A percentile compares a stretch with the other conserved stretches of the same genome.
Conservation (phyloP, 2,113 vertebrate species). For the Todiramphus saurophagus region DNA sequence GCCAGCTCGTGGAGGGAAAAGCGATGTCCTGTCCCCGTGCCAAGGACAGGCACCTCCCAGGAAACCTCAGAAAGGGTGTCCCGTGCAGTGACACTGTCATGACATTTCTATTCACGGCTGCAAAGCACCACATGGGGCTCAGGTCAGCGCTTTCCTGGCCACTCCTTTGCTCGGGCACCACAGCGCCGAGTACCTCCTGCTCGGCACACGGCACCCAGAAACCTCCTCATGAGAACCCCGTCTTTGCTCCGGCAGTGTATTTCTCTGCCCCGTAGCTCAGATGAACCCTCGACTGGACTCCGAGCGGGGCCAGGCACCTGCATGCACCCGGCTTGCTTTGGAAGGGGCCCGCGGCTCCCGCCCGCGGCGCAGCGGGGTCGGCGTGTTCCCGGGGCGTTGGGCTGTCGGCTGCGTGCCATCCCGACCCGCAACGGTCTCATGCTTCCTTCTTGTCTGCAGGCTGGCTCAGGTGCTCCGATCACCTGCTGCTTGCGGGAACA, state of each 20-base stretch:
- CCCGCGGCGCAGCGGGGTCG: background rate
- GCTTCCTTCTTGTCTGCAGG: slow-evolving; percentile 68
- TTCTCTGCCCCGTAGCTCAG: background rate
- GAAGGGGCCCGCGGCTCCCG: background rate
- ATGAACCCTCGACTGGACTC: accelerated
- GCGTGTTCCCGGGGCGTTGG: background rate
- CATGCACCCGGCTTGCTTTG: background rate
- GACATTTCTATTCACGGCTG: background rate
- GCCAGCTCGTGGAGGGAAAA: accelerated
- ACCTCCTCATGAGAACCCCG: accelerated
- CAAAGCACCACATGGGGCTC: accelerated
- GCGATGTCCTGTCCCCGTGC: background rate
- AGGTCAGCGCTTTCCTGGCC: accelerated
- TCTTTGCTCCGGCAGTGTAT: accelerated
- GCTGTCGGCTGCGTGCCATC: background rate
- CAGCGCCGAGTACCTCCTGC: accelerated
- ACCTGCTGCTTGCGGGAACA: slow-evolving; percentile 65
- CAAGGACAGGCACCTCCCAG: accelerated
- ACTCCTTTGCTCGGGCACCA: accelerated
- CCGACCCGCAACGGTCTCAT: background rate
- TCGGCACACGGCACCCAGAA: accelerated
- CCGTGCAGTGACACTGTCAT: accelerated
- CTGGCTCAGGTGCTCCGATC: slow-evolving; percentile 70
- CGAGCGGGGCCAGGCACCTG: background rate
- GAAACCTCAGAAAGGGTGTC: accelerated